Conservation (phyloP, 23 tunicate genomes). For the Styela clava region DNA sequence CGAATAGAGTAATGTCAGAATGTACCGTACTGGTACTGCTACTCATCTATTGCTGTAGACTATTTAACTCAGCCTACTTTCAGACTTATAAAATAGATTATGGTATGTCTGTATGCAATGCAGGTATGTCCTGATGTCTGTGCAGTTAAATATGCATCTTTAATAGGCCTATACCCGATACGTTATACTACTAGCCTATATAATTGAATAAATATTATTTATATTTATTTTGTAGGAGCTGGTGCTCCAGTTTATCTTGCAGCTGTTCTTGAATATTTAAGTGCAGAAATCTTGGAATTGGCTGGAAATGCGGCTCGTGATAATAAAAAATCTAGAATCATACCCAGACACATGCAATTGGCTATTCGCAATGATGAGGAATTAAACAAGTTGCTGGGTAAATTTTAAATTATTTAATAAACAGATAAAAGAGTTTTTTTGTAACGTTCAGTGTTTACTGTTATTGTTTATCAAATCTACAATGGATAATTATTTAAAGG, state of each 20-base stretch:
- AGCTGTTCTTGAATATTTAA: constrained; percentile 83
- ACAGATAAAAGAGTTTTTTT: neutral
- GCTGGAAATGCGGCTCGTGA: constrained; percentile 95
- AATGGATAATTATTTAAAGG: too few species aligned
- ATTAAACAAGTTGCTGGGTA: constrained; percentile 54
- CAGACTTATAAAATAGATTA: too few species aligned
- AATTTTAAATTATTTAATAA: neutral
- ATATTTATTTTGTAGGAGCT: too few species aligned
- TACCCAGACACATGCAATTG: constrained; percentile 84
- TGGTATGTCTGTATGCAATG: too few species aligned
- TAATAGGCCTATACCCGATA: too few species aligned
- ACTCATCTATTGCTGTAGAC: neutral
- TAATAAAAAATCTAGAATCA: constrained; percentile 70
- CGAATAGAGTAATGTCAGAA: too few species aligned
- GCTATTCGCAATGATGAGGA: constrained; percentile 95
- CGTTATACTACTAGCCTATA: too few species aligned
- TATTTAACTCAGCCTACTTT: too few species aligned
- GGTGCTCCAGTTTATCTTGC: constrained; percentile 96
- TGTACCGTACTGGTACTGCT: neutral
- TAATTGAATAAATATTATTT: too few species aligned
- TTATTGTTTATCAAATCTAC: neutral
- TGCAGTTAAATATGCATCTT: too few species aligned
- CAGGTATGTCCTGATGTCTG: too few species aligned
- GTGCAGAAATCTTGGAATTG: constrained; percentile 84
- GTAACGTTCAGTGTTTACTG: neutral